A percentile compares a stretch with the other conserved stretches of the same genome.
phyloP scores from a whole-genome alignment of 2,888 invertebrate species.

The Gari tellinella region DNA sequence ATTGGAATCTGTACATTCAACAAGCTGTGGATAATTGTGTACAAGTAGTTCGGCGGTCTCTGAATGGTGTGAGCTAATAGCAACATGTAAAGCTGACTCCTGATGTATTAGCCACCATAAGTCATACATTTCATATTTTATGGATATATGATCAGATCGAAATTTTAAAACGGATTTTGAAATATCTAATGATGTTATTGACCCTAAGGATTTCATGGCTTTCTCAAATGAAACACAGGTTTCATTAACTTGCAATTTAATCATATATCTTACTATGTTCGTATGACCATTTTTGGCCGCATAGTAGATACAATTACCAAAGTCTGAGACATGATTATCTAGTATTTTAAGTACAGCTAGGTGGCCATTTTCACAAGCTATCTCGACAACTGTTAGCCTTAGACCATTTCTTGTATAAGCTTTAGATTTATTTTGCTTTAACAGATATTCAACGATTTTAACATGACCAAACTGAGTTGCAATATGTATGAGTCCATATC shows the following conservation, averaged over 20 bases:
- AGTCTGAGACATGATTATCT: neutral
- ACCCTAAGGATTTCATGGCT: too few relatives aligned
- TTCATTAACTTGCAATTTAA: neutral
- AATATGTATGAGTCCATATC: constrained; percentile 33
- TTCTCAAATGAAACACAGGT: too few relatives aligned
- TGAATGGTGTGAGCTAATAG: neutral
- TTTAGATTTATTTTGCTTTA: constrained; percentile 4
- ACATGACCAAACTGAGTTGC: constrained; percentile 29
- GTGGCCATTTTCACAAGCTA: constrained; percentile 36
- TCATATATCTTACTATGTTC: neutral
- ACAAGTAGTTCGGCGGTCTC: neutral
- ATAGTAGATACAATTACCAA: constrained; percentile 13
- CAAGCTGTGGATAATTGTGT: neutral
- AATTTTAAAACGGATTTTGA: too few relatives aligned
- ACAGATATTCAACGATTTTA: constrained; percentile 10
- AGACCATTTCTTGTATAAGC: neutral
- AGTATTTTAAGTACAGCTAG: constrained; percentile 2
- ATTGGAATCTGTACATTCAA: constrained; percentile 1
- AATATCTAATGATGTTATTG: too few relatives aligned
- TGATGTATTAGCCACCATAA: constrained; percentile 3
- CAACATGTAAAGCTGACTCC: constrained; percentile 9
- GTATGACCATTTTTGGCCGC: constrained; percentile 19
- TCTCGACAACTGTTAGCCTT: constrained; percentile 13
- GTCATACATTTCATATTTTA: neutral
- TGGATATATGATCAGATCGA: too few relatives aligned